Conservation (phyloP, 2,113 vertebrate genomes). For the Psophia crepitans region DNA sequence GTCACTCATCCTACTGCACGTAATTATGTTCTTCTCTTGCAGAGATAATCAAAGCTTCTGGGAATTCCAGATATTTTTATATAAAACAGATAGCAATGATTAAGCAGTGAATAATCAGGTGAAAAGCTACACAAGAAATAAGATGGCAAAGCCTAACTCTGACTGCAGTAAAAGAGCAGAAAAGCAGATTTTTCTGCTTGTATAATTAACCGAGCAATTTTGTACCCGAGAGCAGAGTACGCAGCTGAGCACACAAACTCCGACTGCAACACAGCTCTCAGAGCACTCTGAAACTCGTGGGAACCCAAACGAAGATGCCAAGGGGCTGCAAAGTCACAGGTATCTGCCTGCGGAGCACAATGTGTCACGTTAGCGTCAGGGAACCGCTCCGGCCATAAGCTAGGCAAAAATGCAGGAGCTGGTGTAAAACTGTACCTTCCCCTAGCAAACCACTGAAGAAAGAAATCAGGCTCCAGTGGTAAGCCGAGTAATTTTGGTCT, state of each 20-base stretch:
- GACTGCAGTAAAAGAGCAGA: neutral
- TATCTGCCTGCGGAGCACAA: neutral
- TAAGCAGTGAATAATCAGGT: neutral
- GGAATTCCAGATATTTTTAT: neutral
- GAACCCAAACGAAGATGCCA: neutral
- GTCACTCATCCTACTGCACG: neutral
- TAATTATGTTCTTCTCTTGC: neutral
- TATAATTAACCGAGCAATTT: neutral
- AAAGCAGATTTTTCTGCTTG: neutral
- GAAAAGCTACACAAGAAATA: neutral
- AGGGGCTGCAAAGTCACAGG: neutral
- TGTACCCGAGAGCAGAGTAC: rapidly evolving
- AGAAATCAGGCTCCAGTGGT: neutral
- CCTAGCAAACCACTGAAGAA: neutral
- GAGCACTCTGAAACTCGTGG: rapidly evolving
- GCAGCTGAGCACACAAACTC: neutral
- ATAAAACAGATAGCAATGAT: neutral
- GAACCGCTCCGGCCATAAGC: neutral
- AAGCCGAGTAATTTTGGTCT: neutral
- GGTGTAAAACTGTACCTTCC: neutral
- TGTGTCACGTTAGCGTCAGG: rapidly evolving
- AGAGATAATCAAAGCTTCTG: neutral
- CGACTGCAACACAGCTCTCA: neutral
- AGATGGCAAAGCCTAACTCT: neutral
- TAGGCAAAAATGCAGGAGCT: neutral